Conservation (phyloP, 2,888 invertebrate genomes). For the Mythimna loreyi region DNA sequence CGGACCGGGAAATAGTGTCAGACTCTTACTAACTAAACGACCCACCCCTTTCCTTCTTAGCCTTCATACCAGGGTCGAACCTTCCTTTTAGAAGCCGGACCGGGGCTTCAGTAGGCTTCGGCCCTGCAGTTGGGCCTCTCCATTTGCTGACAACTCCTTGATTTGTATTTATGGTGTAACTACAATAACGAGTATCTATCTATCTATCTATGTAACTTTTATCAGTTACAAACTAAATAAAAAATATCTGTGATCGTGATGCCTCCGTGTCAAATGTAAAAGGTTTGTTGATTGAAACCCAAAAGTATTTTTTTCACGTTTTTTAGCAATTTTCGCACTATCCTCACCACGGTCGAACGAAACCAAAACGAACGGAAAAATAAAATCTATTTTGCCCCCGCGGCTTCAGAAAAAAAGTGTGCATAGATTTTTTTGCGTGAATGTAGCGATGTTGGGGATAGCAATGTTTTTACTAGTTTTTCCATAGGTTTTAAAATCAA, state of each 20-base stretch:
- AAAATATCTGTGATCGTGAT: not conserved
- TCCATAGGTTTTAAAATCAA: not conserved
- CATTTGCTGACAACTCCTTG: too few relatives aligned
- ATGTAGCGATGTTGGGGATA: not conserved
- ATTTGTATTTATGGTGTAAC: too few relatives aligned
- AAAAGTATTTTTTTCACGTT: constrained; percentile 35
- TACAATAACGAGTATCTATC: too few relatives aligned
- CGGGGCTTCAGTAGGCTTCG: too few relatives aligned
- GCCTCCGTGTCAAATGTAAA: constrained; percentile 50
- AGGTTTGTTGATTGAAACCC: constrained; percentile 59
- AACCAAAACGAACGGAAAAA: constrained; percentile 45
- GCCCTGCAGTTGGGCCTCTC: too few relatives aligned
- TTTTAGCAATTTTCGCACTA: constrained; percentile 60
- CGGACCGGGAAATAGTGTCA: too few relatives aligned
- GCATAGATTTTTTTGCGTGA: constrained; percentile 11
- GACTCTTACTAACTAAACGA: too few relatives aligned
- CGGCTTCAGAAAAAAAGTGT: constrained; percentile 1
- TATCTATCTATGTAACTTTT: too few relatives aligned
- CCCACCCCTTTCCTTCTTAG: too few relatives aligned
- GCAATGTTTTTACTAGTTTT: constrained; percentile 12
- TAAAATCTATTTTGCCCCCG: constrained; percentile 41
- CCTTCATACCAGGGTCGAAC: too few relatives aligned
- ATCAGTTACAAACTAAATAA: constrained; percentile 2
- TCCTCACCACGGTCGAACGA: constrained; percentile 48
- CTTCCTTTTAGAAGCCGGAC: too few relatives aligned